These are phyloP conservation scores for Strigamia crassipes DNA, from an alignment of 2,888 invertebrate species.

Conservation along the genomic window DNA sequence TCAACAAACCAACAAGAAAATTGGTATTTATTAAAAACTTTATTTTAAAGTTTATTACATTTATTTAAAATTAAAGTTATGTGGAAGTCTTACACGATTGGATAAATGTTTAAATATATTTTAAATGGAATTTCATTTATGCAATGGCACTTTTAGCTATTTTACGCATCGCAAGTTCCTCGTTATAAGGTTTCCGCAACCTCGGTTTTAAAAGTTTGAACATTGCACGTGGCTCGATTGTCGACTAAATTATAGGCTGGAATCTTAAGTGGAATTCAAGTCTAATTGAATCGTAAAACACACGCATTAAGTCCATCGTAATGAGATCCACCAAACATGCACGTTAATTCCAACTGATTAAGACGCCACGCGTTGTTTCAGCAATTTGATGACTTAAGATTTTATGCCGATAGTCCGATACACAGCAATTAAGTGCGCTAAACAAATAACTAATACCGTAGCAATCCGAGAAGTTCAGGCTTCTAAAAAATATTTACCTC, in stretches of 20 bases:
- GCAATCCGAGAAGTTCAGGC: no score
- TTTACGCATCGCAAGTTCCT: not conserved
- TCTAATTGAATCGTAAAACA: conserved; percentile 47
- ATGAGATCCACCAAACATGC: conserved; percentile 39
- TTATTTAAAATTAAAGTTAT: no score
- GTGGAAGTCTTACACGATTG: no score
- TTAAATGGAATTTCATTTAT: not conserved
- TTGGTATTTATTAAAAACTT: not conserved
- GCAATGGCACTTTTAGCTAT: not conserved
- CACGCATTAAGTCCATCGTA: conserved; percentile 43
- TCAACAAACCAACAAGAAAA: not conserved
- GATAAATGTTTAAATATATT: not conserved
- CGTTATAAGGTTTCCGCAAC: no score
- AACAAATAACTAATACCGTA: no score
- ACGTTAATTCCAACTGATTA: conserved; percentile 1
- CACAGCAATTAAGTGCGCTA: no score
- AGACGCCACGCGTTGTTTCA: no score
- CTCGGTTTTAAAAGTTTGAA: no score
- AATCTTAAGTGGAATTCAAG: conserved; percentile 32
- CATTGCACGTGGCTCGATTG: not conserved
- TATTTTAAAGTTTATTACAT: not conserved
- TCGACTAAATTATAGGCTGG: conserved; percentile 14
- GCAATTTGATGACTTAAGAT: no score
- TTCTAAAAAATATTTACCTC: no score
- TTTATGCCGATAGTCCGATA: no score